Evolutionary conservation across 2,888 invertebrate genomes (phyloP), one percentile per base, ranked within the genome.

Genomic region (Tupiocoris notatus): DNA sequence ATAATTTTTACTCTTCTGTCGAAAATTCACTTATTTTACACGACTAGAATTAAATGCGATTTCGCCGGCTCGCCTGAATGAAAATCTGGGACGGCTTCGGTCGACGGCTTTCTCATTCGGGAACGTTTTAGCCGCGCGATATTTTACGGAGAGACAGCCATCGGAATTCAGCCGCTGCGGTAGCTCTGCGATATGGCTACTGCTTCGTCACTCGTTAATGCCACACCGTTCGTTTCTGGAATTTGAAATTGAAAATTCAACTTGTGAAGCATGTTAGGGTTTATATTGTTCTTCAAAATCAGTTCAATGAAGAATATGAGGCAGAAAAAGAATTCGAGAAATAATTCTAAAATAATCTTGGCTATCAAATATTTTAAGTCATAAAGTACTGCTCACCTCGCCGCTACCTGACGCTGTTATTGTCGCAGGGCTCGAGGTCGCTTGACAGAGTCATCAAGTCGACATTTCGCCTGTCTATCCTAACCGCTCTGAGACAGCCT

Each of bases 401-500:
- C 3, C 23, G 75, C 67, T 75, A 75, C 75, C 75, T 65, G 59
- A 75, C 58, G 66, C 66, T 75, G 25, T 75, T 75, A 25, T 75
- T 66, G 39, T 66, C 67, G 59, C 75, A 75, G 12, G 39, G 21
- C 18, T 75, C 75, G 9, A 75, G 64, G 66, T 75, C 66, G 20
- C 63, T 54, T 21, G 75, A 63, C 54, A 67, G 59, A 18, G 24
- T 58, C 56, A 24, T 68, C 1, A 78, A 57, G 39, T 77, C 71
- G 20, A 78, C 63, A 21, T 62, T 54, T 22, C 70, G 63, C 24
- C 77, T 39, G 65, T 78, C 78, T 18, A 78, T 77, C 2, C 62
- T 64, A 3, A 78, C 71, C 16, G 75, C 63, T 61, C 77, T 24
- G 9, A 78, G 61, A 57, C 78, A 78, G 17, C 78, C 78, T 54